A percentile compares a stretch with the other conserved stretches of the same genome.
Evolutionary conservation across 2,113 vertebrate genomes (phyloP).

Genomic region (Uria lomvia): DNA sequence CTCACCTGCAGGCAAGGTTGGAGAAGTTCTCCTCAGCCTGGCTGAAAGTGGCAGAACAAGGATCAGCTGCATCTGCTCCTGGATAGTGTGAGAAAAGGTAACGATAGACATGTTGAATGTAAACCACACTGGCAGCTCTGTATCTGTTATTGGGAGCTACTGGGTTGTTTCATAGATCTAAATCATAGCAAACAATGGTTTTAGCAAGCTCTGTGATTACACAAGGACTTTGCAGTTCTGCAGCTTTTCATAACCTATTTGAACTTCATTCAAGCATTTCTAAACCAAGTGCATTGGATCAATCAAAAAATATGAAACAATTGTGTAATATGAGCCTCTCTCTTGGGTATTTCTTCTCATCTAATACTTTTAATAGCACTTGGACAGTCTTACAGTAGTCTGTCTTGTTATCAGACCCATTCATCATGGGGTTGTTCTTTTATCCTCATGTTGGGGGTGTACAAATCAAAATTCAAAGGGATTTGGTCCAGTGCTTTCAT

Average conservation of each 20-base stretch:
- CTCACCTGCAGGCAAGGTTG: neutral
- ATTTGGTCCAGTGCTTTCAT: neutral
- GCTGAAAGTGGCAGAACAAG: neutral
- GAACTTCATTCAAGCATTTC: neutral
- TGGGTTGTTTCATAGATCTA: neutral
- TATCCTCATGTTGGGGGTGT: neutral
- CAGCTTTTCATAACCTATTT: neutral
- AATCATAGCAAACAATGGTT: neutral
- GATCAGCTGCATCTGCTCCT: neutral
- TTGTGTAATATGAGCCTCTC: neutral
- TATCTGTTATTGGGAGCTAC: neutral
- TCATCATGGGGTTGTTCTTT: neutral
- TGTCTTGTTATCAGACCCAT: neutral
- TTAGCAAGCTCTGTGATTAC: neutral
- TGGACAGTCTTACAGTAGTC: neutral
- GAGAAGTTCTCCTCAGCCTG: neutral
- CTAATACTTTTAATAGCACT: neutral
- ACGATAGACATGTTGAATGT: accelerated
- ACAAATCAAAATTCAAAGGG: neutral
- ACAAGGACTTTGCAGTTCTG: neutral
- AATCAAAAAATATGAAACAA: neutral
- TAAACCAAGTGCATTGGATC: neutral
- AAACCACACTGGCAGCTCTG: neutral
- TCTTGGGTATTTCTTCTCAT: neutral
- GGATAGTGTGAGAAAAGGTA: neutral